These are phyloP conservation scores for Nipponia nippon DNA, from an alignment of 2,113 vertebrate species.

Conservation along the genomic window DNA sequence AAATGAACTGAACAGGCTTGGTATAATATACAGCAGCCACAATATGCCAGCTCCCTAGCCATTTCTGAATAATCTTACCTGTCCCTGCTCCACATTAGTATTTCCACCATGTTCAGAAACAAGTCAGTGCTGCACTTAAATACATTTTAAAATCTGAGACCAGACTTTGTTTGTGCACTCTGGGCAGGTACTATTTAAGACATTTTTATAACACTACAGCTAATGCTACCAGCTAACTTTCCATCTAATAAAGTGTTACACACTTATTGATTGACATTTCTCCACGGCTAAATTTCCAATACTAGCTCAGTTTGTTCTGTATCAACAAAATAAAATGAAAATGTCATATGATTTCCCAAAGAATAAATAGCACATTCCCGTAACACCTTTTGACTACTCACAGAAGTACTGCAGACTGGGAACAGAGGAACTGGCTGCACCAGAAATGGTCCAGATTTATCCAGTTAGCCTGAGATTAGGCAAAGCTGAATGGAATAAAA, in stretches of 20 bases:
- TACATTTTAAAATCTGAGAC: background rate
- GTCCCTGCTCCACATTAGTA: background rate
- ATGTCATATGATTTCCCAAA: background rate
- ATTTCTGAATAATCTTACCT: background rate
- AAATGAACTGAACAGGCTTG: background rate
- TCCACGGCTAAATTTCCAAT: background rate
- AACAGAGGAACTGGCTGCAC: background rate
- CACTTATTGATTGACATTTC: slow-evolving; percentile 49
- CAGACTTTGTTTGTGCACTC: background rate
- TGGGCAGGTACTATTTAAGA: slow-evolving; percentile 22
- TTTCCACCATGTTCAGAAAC: background rate
- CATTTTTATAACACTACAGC: background rate
- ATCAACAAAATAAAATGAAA: slow-evolving; percentile 37
- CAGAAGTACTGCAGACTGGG: background rate
- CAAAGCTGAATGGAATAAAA: background rate
- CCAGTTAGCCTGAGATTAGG: background rate
- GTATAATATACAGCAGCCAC: background rate
- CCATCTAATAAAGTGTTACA: slow-evolving; percentile 22
- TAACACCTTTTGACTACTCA: background rate
- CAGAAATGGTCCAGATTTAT: background rate
- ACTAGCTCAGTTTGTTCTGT: slow-evolving; percentile 4
- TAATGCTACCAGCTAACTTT: slow-evolving; percentile 11
- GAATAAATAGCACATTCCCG: slow-evolving; percentile 19
- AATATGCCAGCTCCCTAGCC: background rate
- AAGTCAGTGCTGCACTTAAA: background rate